Conservation (phyloP, 2,113 vertebrate genomes). For the Grantiella picta region DNA sequence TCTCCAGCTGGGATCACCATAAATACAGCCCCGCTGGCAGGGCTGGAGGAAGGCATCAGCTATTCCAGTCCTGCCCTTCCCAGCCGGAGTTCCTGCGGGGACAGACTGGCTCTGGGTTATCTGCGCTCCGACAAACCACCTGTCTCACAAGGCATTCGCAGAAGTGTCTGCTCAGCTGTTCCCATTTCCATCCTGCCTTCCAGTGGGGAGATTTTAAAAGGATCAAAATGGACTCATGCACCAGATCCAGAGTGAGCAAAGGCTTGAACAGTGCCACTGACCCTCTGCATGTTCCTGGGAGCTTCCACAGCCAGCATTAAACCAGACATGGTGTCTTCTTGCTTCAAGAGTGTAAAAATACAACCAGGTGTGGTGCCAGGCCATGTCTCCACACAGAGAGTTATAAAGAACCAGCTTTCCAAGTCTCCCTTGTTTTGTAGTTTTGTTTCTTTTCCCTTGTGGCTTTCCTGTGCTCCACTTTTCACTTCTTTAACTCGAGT, state of each 20-base stretch:
- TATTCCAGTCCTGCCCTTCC: background rate
- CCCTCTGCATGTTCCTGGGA: background rate
- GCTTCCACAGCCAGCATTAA: background rate
- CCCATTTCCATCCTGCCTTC: background rate
- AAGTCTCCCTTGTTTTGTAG: constrained; percentile 8
- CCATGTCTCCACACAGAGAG: background rate
- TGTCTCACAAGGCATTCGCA: background rate
- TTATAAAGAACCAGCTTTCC: background rate
- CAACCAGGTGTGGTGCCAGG: background rate
- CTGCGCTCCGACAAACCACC: background rate
- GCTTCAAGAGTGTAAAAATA: background rate
- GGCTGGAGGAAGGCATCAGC: background rate
- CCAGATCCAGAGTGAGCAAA: background rate
- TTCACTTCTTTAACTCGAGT: constrained; percentile 53
- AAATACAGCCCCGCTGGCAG: accelerated
- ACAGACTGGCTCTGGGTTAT: background rate
- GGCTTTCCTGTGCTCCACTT: constrained; percentile 49
- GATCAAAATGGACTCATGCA: background rate
- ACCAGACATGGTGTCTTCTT: background rate
- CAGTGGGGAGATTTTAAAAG: background rate
- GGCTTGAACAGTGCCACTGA: background rate
- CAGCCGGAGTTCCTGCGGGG: background rate
- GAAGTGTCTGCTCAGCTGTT: background rate
- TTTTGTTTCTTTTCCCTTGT: constrained; percentile 38
- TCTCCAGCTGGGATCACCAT: constrained; percentile 7